phyloP scores from a whole-genome alignment of 2,888 invertebrate genomes.

The Phragmatobia fuliginosa region DNA sequence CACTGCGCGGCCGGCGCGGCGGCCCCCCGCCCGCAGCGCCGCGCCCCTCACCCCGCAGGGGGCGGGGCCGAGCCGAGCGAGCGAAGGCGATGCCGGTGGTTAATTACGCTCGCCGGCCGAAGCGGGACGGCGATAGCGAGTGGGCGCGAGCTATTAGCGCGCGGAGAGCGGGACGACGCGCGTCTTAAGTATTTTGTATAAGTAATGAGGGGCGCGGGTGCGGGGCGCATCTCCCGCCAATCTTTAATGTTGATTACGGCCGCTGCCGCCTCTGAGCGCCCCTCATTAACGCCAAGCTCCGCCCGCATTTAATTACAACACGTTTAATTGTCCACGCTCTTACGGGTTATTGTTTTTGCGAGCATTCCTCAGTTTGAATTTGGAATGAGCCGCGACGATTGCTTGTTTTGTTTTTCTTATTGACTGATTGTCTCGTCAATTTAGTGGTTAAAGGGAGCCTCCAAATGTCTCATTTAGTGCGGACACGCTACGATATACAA shows the following conservation, averaged over 20 bases:
- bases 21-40: slow-evolving; percentile 65
- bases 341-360: slow-evolving; percentile 66
- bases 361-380: slow-evolving; percentile 60
- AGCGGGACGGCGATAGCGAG: slow-evolving; percentile 84
- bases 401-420: slow-evolving; percentile 53
- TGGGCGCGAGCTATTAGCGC: slow-evolving; percentile 89
- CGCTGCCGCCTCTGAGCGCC: slow-evolving; percentile 82
- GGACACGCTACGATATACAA: slow-evolving; percentile 23
- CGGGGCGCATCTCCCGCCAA: slow-evolving; percentile 86
- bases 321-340: slow-evolving; percentile 74
- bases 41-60: slow-evolving; percentile 66
- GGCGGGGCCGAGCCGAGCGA: slow-evolving; percentile 77
- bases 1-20: slow-evolving; percentile 79
- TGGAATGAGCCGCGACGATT: slow-evolving; percentile 46
- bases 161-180: slow-evolving; percentile 88
- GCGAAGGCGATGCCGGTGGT: slow-evolving; percentile 84
- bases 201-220: slow-evolving; percentile 87
- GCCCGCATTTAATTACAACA: slow-evolving; percentile 84
- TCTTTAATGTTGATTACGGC: slow-evolving; percentile 86
- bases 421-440: slow-evolving; percentile 61
- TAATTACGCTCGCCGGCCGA: slow-evolving; percentile 84
- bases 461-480: slow-evolving; percentile 13
- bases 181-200: slow-evolving; percentile 88
- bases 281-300: slow-evolving; percentile 85
- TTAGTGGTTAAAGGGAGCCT: slow-evolving; percentile 59